Evolutionary conservation across 2,113 vertebrate genomes (phyloP).

Genomic region (Eulemur macaco): DNA sequence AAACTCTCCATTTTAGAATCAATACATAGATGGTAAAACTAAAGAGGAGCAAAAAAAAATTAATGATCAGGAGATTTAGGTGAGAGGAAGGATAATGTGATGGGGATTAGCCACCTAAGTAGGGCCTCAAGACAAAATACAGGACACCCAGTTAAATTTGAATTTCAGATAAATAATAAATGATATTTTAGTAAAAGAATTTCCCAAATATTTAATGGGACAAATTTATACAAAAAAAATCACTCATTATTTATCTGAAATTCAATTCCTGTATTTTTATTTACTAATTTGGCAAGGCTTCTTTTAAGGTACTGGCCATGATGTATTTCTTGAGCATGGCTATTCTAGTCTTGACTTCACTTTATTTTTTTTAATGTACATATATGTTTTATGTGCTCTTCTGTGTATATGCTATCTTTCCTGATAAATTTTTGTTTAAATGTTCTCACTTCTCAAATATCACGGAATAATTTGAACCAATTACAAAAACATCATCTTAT

Average conservation of each 20-base stretch:
- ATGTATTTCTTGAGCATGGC: background rate
- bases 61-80: background rate
- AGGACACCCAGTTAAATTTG: background rate
- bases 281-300: background rate
- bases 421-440: background rate
- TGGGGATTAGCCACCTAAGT: background rate
- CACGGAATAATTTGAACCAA: background rate
- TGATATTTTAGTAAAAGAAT: conserved; percentile 5
- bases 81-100: background rate
- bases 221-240: background rate
- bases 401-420: background rate
- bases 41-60: background rate
- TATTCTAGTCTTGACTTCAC: background rate
- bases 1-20: background rate
- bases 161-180: background rate
- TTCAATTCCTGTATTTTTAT: background rate
- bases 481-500: background rate
- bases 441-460: background rate
- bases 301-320: background rate
- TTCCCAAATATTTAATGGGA: background rate
- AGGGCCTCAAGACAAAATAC: background rate
- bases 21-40: background rate
- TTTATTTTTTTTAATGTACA: background rate
- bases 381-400: background rate
- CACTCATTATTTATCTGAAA: conserved; percentile 2